phyloP scores from a whole-genome alignment of 1,140 invertebrate species.

The Saccostrea glomerata region DNA sequence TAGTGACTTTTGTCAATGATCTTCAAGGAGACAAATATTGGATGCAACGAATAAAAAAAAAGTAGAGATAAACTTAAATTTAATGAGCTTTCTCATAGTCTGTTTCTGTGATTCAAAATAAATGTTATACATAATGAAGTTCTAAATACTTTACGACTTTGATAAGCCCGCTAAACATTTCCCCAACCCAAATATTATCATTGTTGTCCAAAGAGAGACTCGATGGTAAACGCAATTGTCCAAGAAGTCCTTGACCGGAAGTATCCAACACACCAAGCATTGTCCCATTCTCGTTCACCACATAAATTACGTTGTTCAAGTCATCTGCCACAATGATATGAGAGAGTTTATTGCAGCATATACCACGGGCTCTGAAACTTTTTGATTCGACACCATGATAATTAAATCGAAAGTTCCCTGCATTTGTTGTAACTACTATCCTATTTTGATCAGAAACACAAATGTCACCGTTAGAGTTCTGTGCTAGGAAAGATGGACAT shows the following conservation, averaged over 20 bases:
- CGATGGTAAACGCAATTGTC: background rate
- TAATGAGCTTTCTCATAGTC: too few relatives aligned
- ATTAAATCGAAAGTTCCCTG: background rate
- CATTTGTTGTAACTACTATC: background rate
- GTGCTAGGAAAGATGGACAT: background rate
- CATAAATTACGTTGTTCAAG: constrained; percentile 6
- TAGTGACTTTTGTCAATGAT: too few relatives aligned
- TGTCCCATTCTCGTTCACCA: background rate
- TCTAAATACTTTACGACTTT: constrained; percentile 12
- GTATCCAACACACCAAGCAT: background rate
- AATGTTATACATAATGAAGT: background rate
- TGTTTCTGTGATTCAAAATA: background rate
- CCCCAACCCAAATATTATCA: constrained; percentile 15
- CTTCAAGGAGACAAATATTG: too few relatives aligned
- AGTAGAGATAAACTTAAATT: too few relatives aligned
- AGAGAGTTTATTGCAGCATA: constrained; percentile 6
- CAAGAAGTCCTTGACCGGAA: constrained; percentile 12
- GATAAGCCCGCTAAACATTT: constrained; percentile 2
- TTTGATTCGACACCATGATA: background rate
- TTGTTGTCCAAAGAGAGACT: background rate
- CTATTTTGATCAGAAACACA: constrained; percentile 4
- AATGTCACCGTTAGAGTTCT: background rate
- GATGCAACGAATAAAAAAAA: too few relatives aligned
- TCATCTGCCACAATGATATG: constrained; percentile 18
- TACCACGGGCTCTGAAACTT: background rate